Conservation (phyloP, 1,140 invertebrate genomes). For the Caenorhabditis latens region DNA sequence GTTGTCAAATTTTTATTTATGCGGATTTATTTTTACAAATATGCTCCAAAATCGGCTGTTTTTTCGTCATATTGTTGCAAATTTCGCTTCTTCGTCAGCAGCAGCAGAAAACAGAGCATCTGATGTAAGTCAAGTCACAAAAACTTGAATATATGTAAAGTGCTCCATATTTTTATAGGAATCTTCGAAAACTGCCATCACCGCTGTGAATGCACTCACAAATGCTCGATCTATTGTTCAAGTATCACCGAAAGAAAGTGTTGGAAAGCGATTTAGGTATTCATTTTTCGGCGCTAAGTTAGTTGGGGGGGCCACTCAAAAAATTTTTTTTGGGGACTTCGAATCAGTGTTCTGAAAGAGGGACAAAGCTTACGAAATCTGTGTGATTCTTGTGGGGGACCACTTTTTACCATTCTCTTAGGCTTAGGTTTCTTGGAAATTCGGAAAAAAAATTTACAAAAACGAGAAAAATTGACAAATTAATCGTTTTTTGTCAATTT, state of each 20-base stretch:
- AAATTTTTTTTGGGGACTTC: no score
- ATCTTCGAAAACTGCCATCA: neutral
- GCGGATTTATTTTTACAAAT: constrained; percentile 6
- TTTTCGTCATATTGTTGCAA: constrained; percentile 4
- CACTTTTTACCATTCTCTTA: no score
- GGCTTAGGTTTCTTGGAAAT: no score
- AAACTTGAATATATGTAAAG: neutral
- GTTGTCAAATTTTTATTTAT: constrained; percentile 1
- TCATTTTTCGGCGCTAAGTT: no score
- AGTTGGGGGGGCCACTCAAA: no score
- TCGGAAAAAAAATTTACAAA: no score
- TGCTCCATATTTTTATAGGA: neutral
- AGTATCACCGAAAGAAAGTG: neutral
- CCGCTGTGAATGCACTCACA: constrained; percentile 29
- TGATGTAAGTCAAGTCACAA: neutral
- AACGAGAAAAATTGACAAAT: no score
- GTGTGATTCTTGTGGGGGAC: no score
- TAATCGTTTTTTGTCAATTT: no score
- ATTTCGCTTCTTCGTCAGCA: neutral
- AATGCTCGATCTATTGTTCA: constrained; percentile 21
- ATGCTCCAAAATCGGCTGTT: constrained; percentile 32
- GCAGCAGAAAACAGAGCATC: neutral
- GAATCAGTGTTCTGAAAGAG: no score
- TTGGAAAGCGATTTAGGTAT: neutral
- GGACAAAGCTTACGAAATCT: no score